Evolutionary conservation across 2,113 vertebrate genomes (phyloP).

Genomic region (Ceyx melanurus): DNA sequence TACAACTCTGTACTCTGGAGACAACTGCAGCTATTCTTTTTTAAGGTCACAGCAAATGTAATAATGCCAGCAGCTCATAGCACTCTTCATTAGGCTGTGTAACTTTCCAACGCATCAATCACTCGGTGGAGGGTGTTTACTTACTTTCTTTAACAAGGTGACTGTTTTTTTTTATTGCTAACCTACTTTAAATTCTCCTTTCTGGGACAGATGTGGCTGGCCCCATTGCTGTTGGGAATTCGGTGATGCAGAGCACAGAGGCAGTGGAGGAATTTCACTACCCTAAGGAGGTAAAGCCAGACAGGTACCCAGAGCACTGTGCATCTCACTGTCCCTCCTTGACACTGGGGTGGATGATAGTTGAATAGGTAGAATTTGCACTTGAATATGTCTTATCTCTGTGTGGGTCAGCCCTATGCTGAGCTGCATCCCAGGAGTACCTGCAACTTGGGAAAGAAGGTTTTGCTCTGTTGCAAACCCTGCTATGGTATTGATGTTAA

Average conservation of each 20-base stretch:
- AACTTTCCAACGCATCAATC: neutral
- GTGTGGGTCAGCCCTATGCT: neutral
- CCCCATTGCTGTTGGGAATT: neutral
- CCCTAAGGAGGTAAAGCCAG: neutral
- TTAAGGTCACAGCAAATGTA: conserved; percentile 58
- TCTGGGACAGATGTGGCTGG: neutral
- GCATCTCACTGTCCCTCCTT: neutral
- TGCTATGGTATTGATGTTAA: neutral
- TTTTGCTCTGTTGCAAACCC: neutral
- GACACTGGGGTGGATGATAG: neutral
- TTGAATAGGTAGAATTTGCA: neutral
- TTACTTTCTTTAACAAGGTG: neutral
- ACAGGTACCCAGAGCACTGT: neutral
- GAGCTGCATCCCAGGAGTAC: neutral
- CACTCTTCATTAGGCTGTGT: conserved; percentile 34
- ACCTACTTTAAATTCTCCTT: neutral
- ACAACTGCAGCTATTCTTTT: conserved; percentile 9
- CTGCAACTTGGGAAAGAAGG: neutral
- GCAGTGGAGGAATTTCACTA: neutral
- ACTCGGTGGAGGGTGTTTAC: neutral
- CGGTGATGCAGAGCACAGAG: neutral
- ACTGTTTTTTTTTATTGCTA: neutral
- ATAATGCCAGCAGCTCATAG: conserved; percentile 39
- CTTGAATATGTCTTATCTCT: neutral
- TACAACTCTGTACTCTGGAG: neutral